These are phyloP conservation scores for Drosophila neonasuta DNA, from an alignment of 2,888 invertebrate genomes.

Conservation along the genomic window DNA sequence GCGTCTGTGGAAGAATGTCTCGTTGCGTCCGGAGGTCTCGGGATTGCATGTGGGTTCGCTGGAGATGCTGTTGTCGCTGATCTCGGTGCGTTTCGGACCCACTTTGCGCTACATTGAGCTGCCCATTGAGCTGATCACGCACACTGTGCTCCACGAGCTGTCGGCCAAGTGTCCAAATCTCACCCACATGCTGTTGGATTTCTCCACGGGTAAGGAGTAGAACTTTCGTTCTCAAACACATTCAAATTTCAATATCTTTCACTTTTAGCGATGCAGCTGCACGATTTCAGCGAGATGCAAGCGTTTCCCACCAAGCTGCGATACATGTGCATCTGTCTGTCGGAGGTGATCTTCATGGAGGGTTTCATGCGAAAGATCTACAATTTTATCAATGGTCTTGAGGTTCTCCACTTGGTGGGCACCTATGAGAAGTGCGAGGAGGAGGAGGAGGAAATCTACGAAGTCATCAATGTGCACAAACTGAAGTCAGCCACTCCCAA, in stretches of 20 bases:
- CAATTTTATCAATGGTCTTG: slow-evolving; percentile 98
- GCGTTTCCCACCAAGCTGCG: slow-evolving; percentile 98
- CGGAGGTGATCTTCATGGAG: slow-evolving; percentile 99
- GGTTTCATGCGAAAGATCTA: slow-evolving; percentile 99
- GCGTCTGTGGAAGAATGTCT: slow-evolving; percentile 96
- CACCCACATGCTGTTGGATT: slow-evolving; percentile 97
- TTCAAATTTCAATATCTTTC: neutral
- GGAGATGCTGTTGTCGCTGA: slow-evolving; percentile 93
- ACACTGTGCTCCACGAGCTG: slow-evolving; percentile 97
- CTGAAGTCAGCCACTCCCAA: slow-evolving; percentile 99
- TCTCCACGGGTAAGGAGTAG: slow-evolving; percentile 88
- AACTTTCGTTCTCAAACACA: neutral
- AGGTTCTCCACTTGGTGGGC: slow-evolving; percentile 97
- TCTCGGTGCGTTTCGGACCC: slow-evolving; percentile 93
- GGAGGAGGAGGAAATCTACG: slow-evolving; percentile 99
- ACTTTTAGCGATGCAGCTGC: slow-evolving; percentile 94
- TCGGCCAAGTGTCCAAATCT: slow-evolving; percentile 97
- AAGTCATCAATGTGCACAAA: slow-evolving; percentile 99
- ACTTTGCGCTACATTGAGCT: slow-evolving; percentile 95
- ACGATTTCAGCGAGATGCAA: slow-evolving; percentile 99
- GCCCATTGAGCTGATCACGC: slow-evolving; percentile 97
- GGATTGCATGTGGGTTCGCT: slow-evolving; percentile 89
- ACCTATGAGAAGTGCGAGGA: slow-evolving; percentile 99
- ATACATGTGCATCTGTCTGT: slow-evolving; percentile 97
- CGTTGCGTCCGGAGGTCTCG: slow-evolving; percentile 97